These are phyloP conservation scores for Pseudochaenichthys georgianus DNA, from an alignment of 2,797 vertebrate genomes.

Conservation along the genomic window DNA sequence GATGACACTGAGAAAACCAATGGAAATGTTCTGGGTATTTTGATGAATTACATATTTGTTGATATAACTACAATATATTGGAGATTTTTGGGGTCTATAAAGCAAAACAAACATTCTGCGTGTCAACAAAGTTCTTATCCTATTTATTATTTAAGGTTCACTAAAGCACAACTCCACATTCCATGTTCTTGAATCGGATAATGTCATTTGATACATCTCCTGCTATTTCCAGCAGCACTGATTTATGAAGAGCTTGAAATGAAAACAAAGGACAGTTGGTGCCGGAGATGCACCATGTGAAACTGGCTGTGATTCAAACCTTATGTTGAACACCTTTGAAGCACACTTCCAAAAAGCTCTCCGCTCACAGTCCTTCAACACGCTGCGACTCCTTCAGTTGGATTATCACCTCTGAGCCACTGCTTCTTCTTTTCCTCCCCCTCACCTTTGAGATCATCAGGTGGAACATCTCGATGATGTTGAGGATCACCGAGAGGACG, in stretches of 20 bases:
- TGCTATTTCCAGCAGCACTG: neutral
- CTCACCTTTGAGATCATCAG: conserved; percentile 74
- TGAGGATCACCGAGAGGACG: conserved; percentile 88
- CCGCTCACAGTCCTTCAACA: conserved; percentile 25
- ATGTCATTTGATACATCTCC: too few species aligned
- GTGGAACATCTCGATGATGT: conserved; percentile 90
- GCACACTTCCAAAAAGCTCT: neutral
- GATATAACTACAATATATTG: too few species aligned
- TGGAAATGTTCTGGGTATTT: too few species aligned
- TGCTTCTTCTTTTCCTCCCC: conserved; percentile 30
- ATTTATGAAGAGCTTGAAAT: neutral
- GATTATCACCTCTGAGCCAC: neutral
- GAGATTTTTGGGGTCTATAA: too few species aligned
- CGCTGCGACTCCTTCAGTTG: neutral
- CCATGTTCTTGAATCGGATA: neutral
- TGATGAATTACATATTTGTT: too few species aligned
- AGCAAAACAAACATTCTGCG: too few species aligned
- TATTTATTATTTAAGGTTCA: too few species aligned
- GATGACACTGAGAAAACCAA: too few species aligned
- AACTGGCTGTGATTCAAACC: neutral
- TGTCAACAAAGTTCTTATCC: too few species aligned
- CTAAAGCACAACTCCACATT: too few species aligned
- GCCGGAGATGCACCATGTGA: neutral
- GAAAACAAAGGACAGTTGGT: neutral
- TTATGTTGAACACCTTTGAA: neutral